phyloP scores from a whole-genome alignment of 64 coral and sea anemone species.

The Montipora foliosa region DNA sequence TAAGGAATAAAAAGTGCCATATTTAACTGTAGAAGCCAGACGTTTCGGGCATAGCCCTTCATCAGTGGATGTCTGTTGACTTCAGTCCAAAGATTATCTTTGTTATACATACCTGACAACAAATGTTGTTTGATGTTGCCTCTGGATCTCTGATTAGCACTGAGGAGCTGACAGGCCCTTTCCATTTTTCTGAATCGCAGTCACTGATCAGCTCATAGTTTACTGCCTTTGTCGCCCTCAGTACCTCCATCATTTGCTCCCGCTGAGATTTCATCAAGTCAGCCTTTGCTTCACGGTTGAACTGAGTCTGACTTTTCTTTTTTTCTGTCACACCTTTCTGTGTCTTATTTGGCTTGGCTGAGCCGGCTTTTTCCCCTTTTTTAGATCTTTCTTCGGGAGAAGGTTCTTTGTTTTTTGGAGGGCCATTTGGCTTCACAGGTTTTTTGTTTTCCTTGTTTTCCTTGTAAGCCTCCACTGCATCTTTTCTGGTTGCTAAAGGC shows the following conservation, averaged over 20 bases:
- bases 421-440: neutral
- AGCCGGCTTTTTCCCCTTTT: neutral
- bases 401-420: neutral
- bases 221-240: neutral
- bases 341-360: too few relatives aligned
- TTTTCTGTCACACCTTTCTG: too few relatives aligned
- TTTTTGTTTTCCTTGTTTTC: neutral
- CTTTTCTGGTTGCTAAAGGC: neutral
- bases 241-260: conserved; percentile 2
- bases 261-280: neutral
- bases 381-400: neutral
- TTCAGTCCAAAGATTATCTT: too few relatives aligned
- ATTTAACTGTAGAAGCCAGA: too few relatives aligned
- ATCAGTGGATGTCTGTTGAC: too few relatives aligned
- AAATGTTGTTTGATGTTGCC: too few relatives aligned
- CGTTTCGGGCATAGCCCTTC: too few relatives aligned
- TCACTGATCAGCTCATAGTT: neutral
- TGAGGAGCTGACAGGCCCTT: too few relatives aligned
- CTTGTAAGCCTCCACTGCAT: neutral
- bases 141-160: too few relatives aligned
- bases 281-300: neutral
- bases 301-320: neutral
- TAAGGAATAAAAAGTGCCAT: too few relatives aligned
- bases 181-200: neutral
- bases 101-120: too few relatives aligned